phyloP scores from a whole-genome alignment of 2,888 invertebrate genomes.

The Dichetophora obliterata region DNA sequence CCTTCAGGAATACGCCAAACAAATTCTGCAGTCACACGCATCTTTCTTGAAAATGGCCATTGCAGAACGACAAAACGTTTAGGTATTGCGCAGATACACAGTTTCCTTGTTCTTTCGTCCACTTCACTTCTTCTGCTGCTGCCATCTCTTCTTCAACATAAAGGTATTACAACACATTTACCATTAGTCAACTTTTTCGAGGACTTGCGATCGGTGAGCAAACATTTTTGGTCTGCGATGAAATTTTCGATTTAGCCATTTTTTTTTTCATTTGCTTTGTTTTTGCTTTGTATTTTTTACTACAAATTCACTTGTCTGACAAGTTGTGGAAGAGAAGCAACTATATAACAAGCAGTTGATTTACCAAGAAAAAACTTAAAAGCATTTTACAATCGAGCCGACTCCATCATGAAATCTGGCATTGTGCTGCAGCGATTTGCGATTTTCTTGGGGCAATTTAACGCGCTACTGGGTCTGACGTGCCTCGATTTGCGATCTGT shows the following conservation, averaged over 20 bases:
- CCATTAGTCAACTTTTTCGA: conserved; percentile 37
- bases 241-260: conserved; percentile 32
- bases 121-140: not conserved
- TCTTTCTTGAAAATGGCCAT: not conserved
- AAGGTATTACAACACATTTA: conserved; percentile 28
- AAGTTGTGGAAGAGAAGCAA: conserved; percentile 37
- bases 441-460: conserved; percentile 39
- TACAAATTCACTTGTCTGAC: conserved; percentile 38
- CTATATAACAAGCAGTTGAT: conserved; percentile 19
- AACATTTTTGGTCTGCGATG: conserved; percentile 32
- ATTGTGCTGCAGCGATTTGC: conserved; percentile 32
- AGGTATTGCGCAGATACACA: not conserved
- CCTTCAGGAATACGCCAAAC: not conserved
- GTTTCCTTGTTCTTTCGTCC: not conserved
- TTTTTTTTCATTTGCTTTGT: conserved; percentile 32
- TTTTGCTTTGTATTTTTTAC: conserved; percentile 10
- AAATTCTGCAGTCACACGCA: conserved; percentile 11
- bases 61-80: not conserved
- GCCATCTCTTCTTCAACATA: not conserved
- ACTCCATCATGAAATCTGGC: conserved; percentile 32
- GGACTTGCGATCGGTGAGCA: conserved; percentile 22
- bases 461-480: conserved; percentile 35
- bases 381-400: conserved; percentile 42
- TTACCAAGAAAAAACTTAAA: conserved; percentile 42
- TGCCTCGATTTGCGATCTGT: conserved; percentile 37